These are phyloP conservation scores for Phyllopteryx taeniolatus DNA, from an alignment of 2,113 vertebrate species.

Conservation along the genomic window DNA sequence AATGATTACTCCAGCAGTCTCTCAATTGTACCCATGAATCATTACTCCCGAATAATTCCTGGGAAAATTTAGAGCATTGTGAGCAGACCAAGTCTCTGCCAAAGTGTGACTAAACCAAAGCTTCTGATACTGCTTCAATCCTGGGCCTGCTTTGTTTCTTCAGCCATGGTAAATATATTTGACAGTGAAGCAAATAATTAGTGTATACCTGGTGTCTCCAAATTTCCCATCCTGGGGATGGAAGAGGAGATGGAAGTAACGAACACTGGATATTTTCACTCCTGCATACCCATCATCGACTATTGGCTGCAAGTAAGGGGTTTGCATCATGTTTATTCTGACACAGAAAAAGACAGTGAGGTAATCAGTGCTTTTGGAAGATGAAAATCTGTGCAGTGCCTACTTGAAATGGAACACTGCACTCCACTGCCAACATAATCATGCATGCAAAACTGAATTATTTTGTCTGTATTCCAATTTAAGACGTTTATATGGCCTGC, in stretches of 20 bases:
- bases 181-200: conserved; percentile 57
- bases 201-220: conserved; percentile 45
- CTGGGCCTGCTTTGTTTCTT: conserved; percentile 40
- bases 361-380: conserved; percentile 23
- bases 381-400: conserved; percentile 24
- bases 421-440: neutral
- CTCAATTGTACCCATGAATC: conserved; percentile 9
- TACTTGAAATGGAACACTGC: neutral
- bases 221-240: conserved; percentile 32
- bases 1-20: conserved; percentile 23
- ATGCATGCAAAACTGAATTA: neutral
- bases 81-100: conserved; percentile 20
- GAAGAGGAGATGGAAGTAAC: conserved; percentile 30
- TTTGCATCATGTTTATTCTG: conserved; percentile 21
- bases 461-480: neutral
- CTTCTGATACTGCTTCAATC: conserved; percentile 22
- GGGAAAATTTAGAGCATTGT: conserved; percentile 27
- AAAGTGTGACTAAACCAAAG: conserved; percentile 45
- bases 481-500: neutral
- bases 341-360: conserved; percentile 1
- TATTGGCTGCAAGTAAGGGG: conserved; percentile 7
- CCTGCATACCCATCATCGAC: conserved; percentile 28
- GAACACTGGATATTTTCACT: conserved; percentile 48
- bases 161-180: conserved; percentile 51
- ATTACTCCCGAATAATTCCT: conserved; percentile 35